Evolutionary conservation across 2,113 vertebrate genomes (phyloP).

Genomic region (Tursiops truncatus): DNA sequence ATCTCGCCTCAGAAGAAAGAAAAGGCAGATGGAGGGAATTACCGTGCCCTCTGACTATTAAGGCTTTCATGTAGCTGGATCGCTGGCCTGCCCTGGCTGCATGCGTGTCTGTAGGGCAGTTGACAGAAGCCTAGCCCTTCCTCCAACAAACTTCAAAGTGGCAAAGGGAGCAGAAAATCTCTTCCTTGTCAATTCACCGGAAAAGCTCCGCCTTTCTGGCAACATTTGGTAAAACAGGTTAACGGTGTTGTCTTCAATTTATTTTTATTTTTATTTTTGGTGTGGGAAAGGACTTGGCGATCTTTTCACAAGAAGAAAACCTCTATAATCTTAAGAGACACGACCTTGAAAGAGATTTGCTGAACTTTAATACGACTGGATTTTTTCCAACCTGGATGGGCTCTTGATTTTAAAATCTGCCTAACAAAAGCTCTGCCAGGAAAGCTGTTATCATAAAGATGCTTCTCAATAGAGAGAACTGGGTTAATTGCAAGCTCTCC

Average conservation of each 20-base stretch:
- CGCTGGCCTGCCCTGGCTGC: constrained; percentile 55
- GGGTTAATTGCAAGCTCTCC: constrained; percentile 88
- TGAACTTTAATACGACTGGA: constrained; percentile 83
- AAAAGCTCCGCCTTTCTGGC: constrained; percentile 56
- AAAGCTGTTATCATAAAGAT: constrained; percentile 87
- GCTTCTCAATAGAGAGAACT: constrained; percentile 84
- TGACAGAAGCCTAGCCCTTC: constrained; percentile 76
- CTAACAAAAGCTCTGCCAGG: constrained; percentile 86
- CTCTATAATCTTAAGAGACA: constrained; percentile 79
- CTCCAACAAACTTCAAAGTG: constrained; percentile 79
- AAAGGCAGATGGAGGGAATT: constrained; percentile 87
- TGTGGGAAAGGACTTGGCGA: constrained; percentile 56
- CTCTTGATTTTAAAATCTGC: constrained; percentile 87
- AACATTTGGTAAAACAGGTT: constrained; percentile 61
- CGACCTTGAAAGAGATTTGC: constrained; percentile 87
- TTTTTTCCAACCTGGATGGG: constrained; percentile 82
- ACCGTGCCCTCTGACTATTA: constrained; percentile 86
- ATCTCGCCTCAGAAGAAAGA: constrained; percentile 85
- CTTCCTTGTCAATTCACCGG: constrained; percentile 52
- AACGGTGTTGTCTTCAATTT: neutral
- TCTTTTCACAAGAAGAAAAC: constrained; percentile 74
- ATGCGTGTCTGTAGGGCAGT: constrained; percentile 75
- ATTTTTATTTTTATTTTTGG: constrained; percentile 11
- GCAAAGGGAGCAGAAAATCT: constrained; percentile 75
- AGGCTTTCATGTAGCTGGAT: constrained; percentile 75